Conservation (phyloP, 1,140 invertebrate species). For the Dufourea novaeangliae region DNA sequence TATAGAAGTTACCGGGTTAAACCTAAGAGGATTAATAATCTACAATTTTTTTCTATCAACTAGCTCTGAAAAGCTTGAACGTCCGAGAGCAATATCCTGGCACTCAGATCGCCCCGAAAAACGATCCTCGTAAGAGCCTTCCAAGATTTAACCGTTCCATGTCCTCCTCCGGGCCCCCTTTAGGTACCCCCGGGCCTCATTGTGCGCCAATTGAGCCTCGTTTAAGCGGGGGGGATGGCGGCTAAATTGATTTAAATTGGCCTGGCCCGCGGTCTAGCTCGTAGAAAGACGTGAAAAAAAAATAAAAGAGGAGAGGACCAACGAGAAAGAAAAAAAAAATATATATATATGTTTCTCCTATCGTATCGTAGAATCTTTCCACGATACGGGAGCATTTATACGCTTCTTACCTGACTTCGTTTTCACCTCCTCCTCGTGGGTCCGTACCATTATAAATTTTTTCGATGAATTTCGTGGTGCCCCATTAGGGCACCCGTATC, state of each 20-base stretch:
- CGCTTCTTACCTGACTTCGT: constrained; percentile 73
- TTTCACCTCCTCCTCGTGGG: constrained; percentile 29
- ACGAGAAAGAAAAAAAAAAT: constrained; percentile 47
- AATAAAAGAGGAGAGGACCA: constrained; percentile 23
- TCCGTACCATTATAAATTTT: constrained; percentile 61
- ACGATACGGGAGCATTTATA: constrained; percentile 79
- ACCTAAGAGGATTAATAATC: too few species aligned
- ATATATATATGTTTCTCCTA: constrained; percentile 60
- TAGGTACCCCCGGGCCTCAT: constrained; percentile 71
- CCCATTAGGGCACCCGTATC: constrained; percentile 76
- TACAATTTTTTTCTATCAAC: background rate
- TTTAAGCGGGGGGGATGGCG: constrained; percentile 75
- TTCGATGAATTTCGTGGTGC: constrained; percentile 66
- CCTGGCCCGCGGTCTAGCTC: constrained; percentile 33
- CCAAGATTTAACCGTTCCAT: constrained; percentile 59
- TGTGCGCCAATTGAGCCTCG: constrained; percentile 77
- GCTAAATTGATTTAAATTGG: constrained; percentile 80
- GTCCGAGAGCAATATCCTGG: constrained; percentile 2
- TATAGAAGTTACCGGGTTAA: too few species aligned
- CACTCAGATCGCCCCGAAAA: background rate
- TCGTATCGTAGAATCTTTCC: constrained; percentile 71
- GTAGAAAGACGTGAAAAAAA: constrained; percentile 5
- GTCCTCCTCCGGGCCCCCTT: constrained; percentile 45
- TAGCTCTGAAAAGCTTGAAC: background rate
- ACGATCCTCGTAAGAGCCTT: constrained; percentile 47